A percentile compares a stretch with the other conserved stretches of the same genome.
These are phyloP conservation scores for Microcebus murinus DNA, from an alignment of 2,113 vertebrate species.

Conservation along the genomic window DNA sequence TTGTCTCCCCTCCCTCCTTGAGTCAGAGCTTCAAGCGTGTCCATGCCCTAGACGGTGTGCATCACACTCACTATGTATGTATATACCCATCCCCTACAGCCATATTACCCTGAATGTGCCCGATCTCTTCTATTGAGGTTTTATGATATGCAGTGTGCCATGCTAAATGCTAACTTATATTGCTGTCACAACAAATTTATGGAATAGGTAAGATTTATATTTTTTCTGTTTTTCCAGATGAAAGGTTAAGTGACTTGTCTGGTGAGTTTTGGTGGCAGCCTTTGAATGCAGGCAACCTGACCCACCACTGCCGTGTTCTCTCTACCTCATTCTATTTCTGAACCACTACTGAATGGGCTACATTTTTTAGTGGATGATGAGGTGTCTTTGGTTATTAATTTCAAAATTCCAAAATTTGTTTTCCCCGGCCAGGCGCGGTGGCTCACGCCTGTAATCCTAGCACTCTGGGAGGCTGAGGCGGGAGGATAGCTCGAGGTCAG, in stretches of 20 bases:
- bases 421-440: not conserved
- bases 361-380: not conserved
- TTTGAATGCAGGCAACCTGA: not conserved
- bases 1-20: no score
- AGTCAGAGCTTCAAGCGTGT: no score
- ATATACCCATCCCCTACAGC: no score
- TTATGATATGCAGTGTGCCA: fast-evolving
- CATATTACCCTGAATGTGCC: no score
- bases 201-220: not conserved
- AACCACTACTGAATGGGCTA: not conserved
- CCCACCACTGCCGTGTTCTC: not conserved
- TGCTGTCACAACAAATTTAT: not conserved
- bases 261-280: not conserved
- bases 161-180: not conserved
- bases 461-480: no score
- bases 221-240: not conserved
- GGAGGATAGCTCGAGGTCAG: no score
- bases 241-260: not conserved
- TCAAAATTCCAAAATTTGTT: not conserved
- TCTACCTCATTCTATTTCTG: not conserved
- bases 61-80: no score
- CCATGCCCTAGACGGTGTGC: no score
- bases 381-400: not conserved
- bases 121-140: not conserved
- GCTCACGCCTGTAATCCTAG: no score